These are phyloP conservation scores for Rhagoletis zephyria DNA, from an alignment of 1,140 invertebrate genomes.

Conservation along the genomic window DNA sequence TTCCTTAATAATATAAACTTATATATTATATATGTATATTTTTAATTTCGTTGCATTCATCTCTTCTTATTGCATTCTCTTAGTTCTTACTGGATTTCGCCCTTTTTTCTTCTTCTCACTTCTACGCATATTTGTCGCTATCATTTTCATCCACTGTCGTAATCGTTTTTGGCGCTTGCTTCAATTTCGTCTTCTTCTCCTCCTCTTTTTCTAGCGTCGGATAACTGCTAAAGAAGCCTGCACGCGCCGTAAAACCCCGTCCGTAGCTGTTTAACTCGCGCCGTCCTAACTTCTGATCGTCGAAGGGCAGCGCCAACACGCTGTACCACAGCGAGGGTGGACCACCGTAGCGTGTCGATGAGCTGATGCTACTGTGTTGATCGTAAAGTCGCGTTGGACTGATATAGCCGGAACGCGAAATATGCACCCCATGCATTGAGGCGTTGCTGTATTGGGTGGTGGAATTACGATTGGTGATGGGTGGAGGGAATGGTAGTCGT, in stretches of 20 bases:
- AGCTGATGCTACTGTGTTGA: slow-evolving; percentile 60
- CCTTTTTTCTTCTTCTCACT: background rate
- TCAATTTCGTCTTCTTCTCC: slow-evolving; percentile 9
- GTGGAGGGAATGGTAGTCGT: slow-evolving; percentile 58
- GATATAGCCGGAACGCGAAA: slow-evolving; percentile 34
- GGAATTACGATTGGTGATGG: slow-evolving; percentile 53
- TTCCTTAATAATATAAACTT: background rate
- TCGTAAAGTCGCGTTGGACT: slow-evolving; percentile 53
- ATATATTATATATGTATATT: background rate
- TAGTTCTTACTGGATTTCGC: background rate
- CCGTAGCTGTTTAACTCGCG: slow-evolving; percentile 81
- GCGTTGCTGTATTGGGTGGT: slow-evolving; percentile 51
- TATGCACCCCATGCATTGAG: slow-evolving; percentile 28
- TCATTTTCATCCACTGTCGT: background rate
- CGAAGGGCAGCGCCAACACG: slow-evolving; percentile 89
- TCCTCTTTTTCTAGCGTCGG: slow-evolving; percentile 44
- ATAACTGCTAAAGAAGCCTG: slow-evolving; percentile 84
- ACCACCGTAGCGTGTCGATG: slow-evolving; percentile 62
- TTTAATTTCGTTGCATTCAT: background rate
- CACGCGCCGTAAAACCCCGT: slow-evolving; percentile 82
- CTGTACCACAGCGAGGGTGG: slow-evolving; percentile 89
- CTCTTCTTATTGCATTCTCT: background rate
- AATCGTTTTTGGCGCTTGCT: background rate
- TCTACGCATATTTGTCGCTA: slow-evolving; percentile 39
- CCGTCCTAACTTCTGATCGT: slow-evolving; percentile 89